Conservation (phyloP, 2,888 invertebrate species). For the Carabus problematicus region DNA sequence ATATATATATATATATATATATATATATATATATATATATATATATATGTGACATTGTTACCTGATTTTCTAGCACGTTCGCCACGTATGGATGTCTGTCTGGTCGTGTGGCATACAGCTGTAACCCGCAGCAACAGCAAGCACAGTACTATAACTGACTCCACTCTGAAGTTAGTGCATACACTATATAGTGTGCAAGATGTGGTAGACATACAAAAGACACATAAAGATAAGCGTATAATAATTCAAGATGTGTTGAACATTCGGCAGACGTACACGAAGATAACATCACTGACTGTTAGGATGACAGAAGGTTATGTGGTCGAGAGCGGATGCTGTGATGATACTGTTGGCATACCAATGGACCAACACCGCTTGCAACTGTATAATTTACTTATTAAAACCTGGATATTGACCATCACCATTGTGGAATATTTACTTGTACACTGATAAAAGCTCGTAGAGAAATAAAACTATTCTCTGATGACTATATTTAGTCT, state of each 20-base stretch:
- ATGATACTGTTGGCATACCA: constrained; percentile 31
- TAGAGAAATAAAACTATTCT: too few species aligned
- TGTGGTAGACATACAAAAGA: neutral
- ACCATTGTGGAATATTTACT: too few species aligned
- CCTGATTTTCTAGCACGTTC: too few species aligned
- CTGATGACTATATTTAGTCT: too few species aligned
- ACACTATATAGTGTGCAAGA: neutral
- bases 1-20: constrained; percentile 16
- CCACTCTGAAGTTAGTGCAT: too few species aligned
- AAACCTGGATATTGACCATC: too few species aligned
- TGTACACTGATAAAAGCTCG: too few species aligned
- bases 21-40: constrained; percentile 19
- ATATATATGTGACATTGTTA: constrained; percentile 1
- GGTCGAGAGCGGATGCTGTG: constrained; percentile 32
- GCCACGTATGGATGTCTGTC: too few species aligned
- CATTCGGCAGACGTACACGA: constrained; percentile 36
- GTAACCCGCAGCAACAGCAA: too few species aligned
- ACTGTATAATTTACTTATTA: too few species aligned
- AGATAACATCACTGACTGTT: constrained; percentile 26
- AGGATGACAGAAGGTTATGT: constrained; percentile 35
- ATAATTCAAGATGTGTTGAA: constrained; percentile 24
- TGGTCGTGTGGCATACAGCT: too few species aligned
- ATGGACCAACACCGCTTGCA: constrained; percentile 17
- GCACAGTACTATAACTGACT: too few species aligned
- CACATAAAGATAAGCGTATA: constrained; percentile 8